phyloP scores from a whole-genome alignment of 2,888 invertebrate species.

The Liopterus haemorrhoidalis region DNA sequence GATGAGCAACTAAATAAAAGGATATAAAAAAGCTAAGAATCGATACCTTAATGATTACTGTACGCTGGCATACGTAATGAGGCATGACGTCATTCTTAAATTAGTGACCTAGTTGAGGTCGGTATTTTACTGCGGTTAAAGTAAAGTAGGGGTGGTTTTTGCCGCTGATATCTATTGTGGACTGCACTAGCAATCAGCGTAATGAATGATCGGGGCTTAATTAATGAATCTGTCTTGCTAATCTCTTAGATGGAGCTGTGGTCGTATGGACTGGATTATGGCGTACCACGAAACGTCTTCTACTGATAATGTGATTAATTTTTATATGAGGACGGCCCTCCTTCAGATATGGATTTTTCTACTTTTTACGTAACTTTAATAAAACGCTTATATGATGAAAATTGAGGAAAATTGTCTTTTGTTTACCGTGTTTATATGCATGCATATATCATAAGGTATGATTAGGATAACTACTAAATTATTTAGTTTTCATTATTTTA shows the following conservation, averaged over 20 bases:
- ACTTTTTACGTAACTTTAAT: no score
- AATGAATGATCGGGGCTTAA: conserved; percentile 49
- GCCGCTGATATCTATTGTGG: neutral
- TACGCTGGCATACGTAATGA: conserved; percentile 46
- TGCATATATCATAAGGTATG: no score
- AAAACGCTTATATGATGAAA: no score
- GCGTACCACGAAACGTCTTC: conserved; percentile 38
- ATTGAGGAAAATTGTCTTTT: no score
- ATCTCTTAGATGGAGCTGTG: conserved; percentile 48
- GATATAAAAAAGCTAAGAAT: conserved; percentile 42
- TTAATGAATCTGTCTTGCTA: conserved; percentile 50
- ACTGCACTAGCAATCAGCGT: conserved; percentile 43
- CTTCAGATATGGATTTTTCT: conserved; percentile 20
- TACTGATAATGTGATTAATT: conserved; percentile 48
- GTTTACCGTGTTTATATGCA: no score
- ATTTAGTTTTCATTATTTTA: no score
- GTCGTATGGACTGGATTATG: conserved; percentile 41
- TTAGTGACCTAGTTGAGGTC: conserved; percentile 33
- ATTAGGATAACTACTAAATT: no score
- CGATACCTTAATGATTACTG: conserved; percentile 47
- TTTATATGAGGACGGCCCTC: conserved; percentile 39
- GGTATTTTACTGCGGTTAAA: neutral
- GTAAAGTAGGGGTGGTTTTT: neutral
- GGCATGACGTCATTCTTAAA: conserved; percentile 44
- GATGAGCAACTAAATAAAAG: conserved; percentile 10